Base-by-base conservation (phyloP, 2,113 vertebrate genomes). In the Clarias gariepinus region DNA sequence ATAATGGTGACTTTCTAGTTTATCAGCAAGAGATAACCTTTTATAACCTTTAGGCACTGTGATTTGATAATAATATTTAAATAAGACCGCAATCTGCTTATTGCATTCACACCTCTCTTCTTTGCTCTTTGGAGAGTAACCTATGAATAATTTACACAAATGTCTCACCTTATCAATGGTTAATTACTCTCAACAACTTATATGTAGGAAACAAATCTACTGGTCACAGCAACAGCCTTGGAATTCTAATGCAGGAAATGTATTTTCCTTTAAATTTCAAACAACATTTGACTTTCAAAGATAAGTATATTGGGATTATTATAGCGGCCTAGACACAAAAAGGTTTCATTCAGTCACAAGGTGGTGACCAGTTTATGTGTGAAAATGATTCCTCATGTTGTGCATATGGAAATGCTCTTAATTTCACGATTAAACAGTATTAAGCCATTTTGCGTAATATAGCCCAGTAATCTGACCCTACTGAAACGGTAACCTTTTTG, bases 111-210 rank as follows among this genome's bases (percentile, higher is more conserved):
- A 47, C 64, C 10, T 13, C 52, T 33, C 15, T 36, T 63, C 47
- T 52, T 12, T 6, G 25, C 58, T 47, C 78, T 78, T 21, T 60
- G 25, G n/a, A 66, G 79, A 64, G 76, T 64, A 58, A 78, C 52
- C n/a, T 47, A 73, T 83, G 87, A 77, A 84, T 92, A 85, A 92
- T 90, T 89, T 76, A 82, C 81, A 88, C 15, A 16, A 88, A 69
- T 23, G 19, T 85, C 86, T 89, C 90, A 89, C 86, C 90, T 90
- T n/a, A 81, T 85, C 88, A 78, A 66, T 81, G 91, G 73, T 89
- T 93, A 93, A 93, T 93, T 92, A 91, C 88, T 90, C 92, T 86
- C 88, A 89, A 91, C 89, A 88, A 88, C 89, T 87, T 77, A 53
- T 76, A 85, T 81, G 76, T 89, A 86, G 93, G 92, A 3, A 94